phyloP scores from a whole-genome alignment of 2,797 vertebrate genomes.

The Cephalopachus bancanus region DNA sequence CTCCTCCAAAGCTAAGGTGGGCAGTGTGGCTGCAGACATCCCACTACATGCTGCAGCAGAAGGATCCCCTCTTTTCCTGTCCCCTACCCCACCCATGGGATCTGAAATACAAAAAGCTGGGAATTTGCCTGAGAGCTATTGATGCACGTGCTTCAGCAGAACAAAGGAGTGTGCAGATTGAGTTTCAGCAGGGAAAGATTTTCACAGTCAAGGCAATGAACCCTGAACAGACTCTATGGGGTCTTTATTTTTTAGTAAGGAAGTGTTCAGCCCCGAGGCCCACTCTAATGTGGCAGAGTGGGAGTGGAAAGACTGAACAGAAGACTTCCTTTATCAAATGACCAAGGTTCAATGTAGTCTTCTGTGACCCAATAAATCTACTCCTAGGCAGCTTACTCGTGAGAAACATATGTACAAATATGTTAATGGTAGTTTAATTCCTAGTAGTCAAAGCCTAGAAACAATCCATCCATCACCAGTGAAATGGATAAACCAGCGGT shows the following conservation, averaged over 20 bases:
- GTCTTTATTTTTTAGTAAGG: neutral
- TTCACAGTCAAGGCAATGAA: neutral
- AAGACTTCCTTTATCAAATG: neutral
- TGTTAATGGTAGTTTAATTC: neutral
- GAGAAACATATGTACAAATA: neutral
- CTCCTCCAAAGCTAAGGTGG: fast-evolving
- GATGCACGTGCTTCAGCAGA: neutral
- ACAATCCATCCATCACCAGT: neutral
- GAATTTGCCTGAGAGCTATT: neutral
- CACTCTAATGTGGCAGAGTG: neutral
- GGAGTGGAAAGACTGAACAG: neutral
- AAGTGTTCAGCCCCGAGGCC: neutral
- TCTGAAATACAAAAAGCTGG: neutral
- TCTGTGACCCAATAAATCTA: neutral
- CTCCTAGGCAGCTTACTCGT: neutral
- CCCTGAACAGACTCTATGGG: neutral
- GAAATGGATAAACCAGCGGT: neutral
- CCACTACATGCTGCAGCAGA: too few species aligned
- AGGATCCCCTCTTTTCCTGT: neutral
- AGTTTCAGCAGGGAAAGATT: neutral
- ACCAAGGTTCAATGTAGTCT: neutral
- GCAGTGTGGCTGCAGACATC: neutral
- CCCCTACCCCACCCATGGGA: too few species aligned
- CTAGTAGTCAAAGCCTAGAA: neutral
- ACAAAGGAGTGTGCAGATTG: neutral